phyloP scores from a whole-genome alignment of 2,888 invertebrate species.

The Rhimphoctona megacephalus region DNA sequence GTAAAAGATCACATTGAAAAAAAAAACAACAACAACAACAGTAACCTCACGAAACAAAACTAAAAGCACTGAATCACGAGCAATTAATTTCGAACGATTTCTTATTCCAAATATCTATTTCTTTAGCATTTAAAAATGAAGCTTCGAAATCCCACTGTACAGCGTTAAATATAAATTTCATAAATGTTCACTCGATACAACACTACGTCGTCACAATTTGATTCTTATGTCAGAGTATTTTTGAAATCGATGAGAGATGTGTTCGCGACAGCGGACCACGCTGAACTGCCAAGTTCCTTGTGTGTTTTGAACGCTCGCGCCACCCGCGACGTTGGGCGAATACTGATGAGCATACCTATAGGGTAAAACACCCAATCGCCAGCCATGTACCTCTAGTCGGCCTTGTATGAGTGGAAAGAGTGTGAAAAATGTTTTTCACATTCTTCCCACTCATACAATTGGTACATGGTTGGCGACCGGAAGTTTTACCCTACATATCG shows the following conservation, averaged over 20 bases:
- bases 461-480: too few relatives aligned
- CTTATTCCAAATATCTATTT: not conserved
- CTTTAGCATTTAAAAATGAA: not conserved
- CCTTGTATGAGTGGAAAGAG: too few relatives aligned
- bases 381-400: too few relatives aligned
- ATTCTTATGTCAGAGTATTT: not conserved
- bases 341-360: not conserved
- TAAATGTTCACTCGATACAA: not conserved
- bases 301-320: conserved; percentile 47
- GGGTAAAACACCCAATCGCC: too few relatives aligned
- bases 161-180: not conserved
- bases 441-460: too few relatives aligned
- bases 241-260: conserved; percentile 69
- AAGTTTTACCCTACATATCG: too few relatives aligned
- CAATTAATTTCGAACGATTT: not conserved
- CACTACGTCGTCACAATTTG: conserved; percentile 1
- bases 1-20: not conserved
- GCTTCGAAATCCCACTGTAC: not conserved
- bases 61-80: not conserved
- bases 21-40: not conserved
- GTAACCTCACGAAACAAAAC: not conserved
- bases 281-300: conserved; percentile 73
- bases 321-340: conserved; percentile 27
- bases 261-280: conserved; percentile 77
- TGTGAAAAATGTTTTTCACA: too few relatives aligned